Evolutionary conservation across 1,140 invertebrate species (phyloP), one percentile per base, ranked within the genome.

Genomic region (Scaptomyza montana): DNA sequence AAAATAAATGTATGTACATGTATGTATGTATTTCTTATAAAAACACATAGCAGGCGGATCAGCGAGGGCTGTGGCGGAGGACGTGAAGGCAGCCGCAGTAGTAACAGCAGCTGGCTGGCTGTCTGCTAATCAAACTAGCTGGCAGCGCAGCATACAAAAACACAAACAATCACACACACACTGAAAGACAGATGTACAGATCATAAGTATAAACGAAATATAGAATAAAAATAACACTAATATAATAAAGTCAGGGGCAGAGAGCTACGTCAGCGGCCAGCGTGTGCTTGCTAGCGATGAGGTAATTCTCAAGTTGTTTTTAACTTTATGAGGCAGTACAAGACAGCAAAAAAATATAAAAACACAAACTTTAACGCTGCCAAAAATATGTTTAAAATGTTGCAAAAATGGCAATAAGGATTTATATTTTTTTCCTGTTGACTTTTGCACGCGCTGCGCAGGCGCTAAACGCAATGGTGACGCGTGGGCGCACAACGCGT

Each of bases 211-310:
- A 75, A 64, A 74, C 64, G 65, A 68, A 60, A 74, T 74, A 70
- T 74, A 63, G 57, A 70, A 74, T 63, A 12, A 68, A 74, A 56
- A 74, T 63, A 70, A 74, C 66, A 70, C 53, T 63, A 74, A 74
- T 63, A 69, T 71, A 75, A 65, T 79, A 89, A 87, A 87, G 79
- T 89, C 84, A 87, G 82, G 82, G 82, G 79, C 82, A 87, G 76
- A 69, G 64, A 57, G 65, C 76, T 77, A 80, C 73, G 64, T 73
- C 75, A 80, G 77, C 71, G 45, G 50, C 33, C 28, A 77, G 80
- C 64, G 45, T 25, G 63, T 63, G 45, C 36, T 10, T 12, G 39
- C 39, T 41, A 82, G 78, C 84, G 84, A 89, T 89, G 84, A 89
- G 84, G 84, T 89, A 89, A 89, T 89, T 77, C 68, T 77, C 59